Evolutionary conservation across 2,797 vertebrate species (phyloP), one percentile per base, ranked within the genome.

Genomic region (Tympanoctomys barrerae): DNA sequence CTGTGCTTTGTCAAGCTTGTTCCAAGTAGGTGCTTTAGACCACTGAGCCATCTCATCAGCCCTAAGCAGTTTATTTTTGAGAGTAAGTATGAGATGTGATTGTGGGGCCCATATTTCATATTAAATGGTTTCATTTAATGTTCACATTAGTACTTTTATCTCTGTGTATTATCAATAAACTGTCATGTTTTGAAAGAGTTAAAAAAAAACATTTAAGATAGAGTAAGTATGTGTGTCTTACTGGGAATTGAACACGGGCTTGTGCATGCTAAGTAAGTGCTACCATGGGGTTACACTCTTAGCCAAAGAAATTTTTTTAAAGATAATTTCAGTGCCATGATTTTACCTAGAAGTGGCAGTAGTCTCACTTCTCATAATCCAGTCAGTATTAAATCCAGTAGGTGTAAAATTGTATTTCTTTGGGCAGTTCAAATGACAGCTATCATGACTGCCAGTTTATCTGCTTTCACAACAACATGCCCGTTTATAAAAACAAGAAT

Each of bases 101-200:
- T 42, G 42, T 42, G 42, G 42, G 42, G 42, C 42, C 42, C 42
- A 42, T 5, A 42, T 42, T 93, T 87, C 90, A 13, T 85, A 82
- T 87, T 89, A 82, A 95, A 42, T 89, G 57, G 89, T n/a, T 97
- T 81, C 11, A 82, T n/a, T 91, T 94, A 68, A 83, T 94, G 39
- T 89, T 94, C 78, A 90, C 73, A 31, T 90, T 90, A 49, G 66
- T 81, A 42, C 42, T 42, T 42, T 42, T 42, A 42, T 90, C 42
- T 42, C 9, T 95, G 13, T 95, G 42, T 66, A 36, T 91, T 46
- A 62, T 95, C 83, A 94, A 81, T 42, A 42, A 42, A 94, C 39
- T 39, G 94, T 86, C 78, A 42, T 5, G 16, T 96, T 96, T 94
- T 82, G 64, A 89, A 81, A 95, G 81, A 95, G 59, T 87, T n/a